Evolutionary conservation across 2,113 vertebrate genomes (phyloP), one percentile per base, ranked within the genome.

Genomic region (Egretta garzetta): DNA sequence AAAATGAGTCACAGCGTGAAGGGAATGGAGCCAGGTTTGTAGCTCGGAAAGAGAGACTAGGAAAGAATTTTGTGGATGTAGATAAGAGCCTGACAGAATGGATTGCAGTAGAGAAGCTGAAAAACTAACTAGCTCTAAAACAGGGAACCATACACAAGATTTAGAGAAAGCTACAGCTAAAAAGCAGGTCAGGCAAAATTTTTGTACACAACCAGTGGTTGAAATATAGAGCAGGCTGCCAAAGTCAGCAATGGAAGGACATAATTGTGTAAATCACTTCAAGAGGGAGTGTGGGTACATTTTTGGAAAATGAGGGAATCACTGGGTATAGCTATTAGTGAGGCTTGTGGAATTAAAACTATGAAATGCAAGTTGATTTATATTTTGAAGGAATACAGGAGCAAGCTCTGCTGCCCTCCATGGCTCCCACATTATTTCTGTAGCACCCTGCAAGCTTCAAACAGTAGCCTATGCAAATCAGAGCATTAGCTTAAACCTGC

Each of bases 291-390:
- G 18, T 4, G 91, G 96, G 90, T 96, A 96, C 97, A 97, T 98
- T 97, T 98, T 96, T 98, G 89, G 97, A 97, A 98, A 97, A 93
- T 97, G 96, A 98, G 95, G 62, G 73, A 97, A 98, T 98, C 88
- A 70, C 90, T 97, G 97, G 97, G 96, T 97, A 97, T 72, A 96
- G 76, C 93, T 95, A 92, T 97, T 97, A 98, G 92, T 71, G 97
- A 97, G 94, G 83, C 95, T 93, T 94, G 53, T 92, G 89, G 95
- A 96, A 97, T 93, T 95, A 96, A 45, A 95, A 86, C 88, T 95
- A 86, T 95, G 93, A 97, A 95, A 95, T 86, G 58, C 75, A 90
- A 96, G 56, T 58, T 94, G 85, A 91, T 96, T 96, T 96, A 23
- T 79, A 59, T 89, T 91, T 91, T 90, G 73, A 86, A 94, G 68